A percentile compares a stretch with the other conserved stretches of the same genome.
Evolutionary conservation across 2,113 vertebrate genomes (phyloP).

Genomic region (Balaeniceps rex): DNA sequence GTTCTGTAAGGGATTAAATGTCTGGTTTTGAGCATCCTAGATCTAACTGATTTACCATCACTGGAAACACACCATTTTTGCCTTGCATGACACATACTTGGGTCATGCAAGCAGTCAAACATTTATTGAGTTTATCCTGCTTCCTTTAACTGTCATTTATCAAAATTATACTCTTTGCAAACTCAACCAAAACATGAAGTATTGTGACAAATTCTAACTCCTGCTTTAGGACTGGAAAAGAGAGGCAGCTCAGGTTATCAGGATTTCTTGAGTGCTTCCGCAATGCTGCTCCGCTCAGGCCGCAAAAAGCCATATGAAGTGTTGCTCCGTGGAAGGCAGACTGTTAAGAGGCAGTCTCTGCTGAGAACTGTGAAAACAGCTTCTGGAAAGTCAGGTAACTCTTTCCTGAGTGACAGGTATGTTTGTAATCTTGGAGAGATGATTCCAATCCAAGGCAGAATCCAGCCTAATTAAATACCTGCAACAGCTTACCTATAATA

Average conservation of each 20-base stretch:
- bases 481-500: not conserved
- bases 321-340: rapidly evolving
- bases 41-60: not conserved
- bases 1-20: not conserved
- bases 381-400: constrained; percentile 6
- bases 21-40: not conserved
- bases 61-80: not conserved
- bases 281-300: constrained; percentile 40
- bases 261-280: not conserved
- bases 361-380: rapidly evolving
- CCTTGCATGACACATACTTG: not conserved
- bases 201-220: not conserved
- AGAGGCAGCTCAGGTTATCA: not conserved
- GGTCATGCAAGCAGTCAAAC: not conserved
- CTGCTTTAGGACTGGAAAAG: not conserved
- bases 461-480: not conserved
- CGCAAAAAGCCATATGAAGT: rapidly evolving
- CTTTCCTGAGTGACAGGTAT: not conserved
- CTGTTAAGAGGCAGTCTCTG: rapidly evolving
- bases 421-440: not conserved
- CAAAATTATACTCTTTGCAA: not conserved
- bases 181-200: not conserved
- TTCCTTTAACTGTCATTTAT: not conserved
- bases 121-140: not conserved
- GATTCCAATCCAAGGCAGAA: not conserved